Evolutionary conservation across 2,888 invertebrate species (phyloP).

Genomic region (Megastigmus dorsalis): DNA sequence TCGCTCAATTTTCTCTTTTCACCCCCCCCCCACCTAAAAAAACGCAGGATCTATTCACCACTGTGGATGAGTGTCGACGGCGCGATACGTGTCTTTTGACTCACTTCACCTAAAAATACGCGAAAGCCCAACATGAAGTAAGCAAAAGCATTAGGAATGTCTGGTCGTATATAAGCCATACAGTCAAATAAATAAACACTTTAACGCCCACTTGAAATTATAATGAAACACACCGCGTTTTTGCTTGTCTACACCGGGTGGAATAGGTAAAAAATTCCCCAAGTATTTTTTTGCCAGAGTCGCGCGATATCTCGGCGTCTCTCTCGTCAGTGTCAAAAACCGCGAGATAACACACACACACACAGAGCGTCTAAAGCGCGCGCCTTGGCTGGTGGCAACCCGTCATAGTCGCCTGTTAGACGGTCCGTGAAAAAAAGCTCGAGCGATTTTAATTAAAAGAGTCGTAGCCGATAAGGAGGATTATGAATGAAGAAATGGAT

Average conservation of each 20-base stretch:
- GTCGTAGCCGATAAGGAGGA: slow-evolving; percentile 9
- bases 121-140: slow-evolving; percentile 13
- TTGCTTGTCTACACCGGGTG: background rate
- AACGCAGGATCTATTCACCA: background rate
- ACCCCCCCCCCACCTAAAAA: background rate
- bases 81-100: slow-evolving; percentile 36
- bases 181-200: slow-evolving; percentile 37
- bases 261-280: slow-evolving; percentile 25
- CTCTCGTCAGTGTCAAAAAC: slow-evolving; percentile 23
- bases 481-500: slow-evolving; percentile 13
- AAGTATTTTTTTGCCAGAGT: background rate
- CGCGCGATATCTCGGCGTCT: background rate
- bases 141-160: slow-evolving; percentile 38
- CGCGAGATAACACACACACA: slow-evolving; percentile 27
- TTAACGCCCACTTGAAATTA: slow-evolving; percentile 10
- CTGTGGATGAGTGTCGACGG: background rate
- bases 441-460: slow-evolving; percentile 40
- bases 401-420: background rate
- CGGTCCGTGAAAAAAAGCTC: slow-evolving; percentile 26
- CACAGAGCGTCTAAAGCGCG: background rate
- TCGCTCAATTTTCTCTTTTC: background rate
- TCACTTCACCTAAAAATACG: slow-evolving; percentile 54
- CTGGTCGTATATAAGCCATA: too few species aligned
- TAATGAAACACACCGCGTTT: slow-evolving; percentile 1
- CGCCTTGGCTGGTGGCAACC: slow-evolving; percentile 17